A percentile compares a stretch with the other conserved stretches of the same genome.
phyloP scores from a whole-genome alignment of 2,113 vertebrate genomes.

The Callaeas wilsoni region DNA sequence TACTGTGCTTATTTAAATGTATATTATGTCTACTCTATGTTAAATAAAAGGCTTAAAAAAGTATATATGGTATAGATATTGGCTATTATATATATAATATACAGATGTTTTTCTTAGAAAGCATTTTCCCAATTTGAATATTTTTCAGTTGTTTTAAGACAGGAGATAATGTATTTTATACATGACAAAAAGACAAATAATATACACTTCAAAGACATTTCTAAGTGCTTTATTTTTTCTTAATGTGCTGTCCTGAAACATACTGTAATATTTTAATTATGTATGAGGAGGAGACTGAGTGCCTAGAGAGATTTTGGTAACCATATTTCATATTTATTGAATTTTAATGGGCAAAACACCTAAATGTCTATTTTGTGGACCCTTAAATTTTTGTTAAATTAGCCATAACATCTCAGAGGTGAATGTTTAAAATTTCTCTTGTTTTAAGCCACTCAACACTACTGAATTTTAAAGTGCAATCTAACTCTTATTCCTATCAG shows the following conservation, averaged over 20 bases:
- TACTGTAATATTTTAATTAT: not conserved
- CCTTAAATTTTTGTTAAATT: not conserved
- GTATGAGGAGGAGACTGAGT: not conserved
- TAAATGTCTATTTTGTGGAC: not conserved
- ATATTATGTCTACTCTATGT: not conserved
- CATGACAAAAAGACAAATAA: not conserved
- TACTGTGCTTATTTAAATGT: not conserved
- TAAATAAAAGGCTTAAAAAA: not conserved
- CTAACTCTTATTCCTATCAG: not conserved
- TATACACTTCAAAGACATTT: not conserved
- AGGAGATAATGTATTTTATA: not conserved
- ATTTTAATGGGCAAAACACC: not conserved
- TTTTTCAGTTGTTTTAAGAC: not conserved
- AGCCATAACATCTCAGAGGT: not conserved
- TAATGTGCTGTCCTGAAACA: not conserved
- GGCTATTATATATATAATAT: too few species aligned
- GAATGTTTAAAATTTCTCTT: not conserved
- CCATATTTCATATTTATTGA: not conserved
- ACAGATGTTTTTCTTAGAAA: not conserved
- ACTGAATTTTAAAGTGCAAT: not conserved
- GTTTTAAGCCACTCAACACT: not conserved
- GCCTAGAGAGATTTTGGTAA: not conserved
- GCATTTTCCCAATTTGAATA: not conserved
- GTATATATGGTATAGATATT: accelerated
- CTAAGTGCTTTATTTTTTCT: not conserved